phyloP scores from a whole-genome alignment of 2,797 vertebrate genomes.

The Melanotaenia trifasciata region DNA sequence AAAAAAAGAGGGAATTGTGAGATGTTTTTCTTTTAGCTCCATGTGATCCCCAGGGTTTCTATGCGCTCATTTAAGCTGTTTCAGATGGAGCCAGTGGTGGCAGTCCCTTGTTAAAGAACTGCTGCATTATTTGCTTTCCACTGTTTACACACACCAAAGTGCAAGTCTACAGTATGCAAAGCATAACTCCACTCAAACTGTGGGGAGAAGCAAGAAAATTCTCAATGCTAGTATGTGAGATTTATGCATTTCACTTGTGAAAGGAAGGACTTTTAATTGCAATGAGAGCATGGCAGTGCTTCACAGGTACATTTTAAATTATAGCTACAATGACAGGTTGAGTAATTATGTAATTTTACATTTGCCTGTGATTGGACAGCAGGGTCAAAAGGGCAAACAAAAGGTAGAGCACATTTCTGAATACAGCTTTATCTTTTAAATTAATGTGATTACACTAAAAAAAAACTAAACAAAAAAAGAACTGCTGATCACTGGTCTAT shows the following conservation, averaged over 20 bases:
- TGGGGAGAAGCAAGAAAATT: conserved; percentile 28
- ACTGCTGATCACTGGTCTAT: neutral
- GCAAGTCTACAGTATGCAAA: conserved; percentile 14
- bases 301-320: neutral
- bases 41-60: conserved; percentile 41
- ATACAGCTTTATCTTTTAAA: conserved; percentile 48
- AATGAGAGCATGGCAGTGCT: conserved; percentile 7
- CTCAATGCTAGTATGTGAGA: conserved; percentile 1
- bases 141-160: conserved; percentile 33
- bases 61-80: conserved; percentile 38
- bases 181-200: conserved; percentile 10
- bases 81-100: conserved; percentile 35
- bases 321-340: conserved; percentile 21
- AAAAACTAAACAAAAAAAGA: neutral
- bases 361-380: conserved; percentile 29
- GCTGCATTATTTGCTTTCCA: conserved; percentile 25
- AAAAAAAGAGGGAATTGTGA: conserved; percentile 8
- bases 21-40: conserved; percentile 42
- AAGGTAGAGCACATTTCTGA: conserved; percentile 19
- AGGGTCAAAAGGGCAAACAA: conserved; percentile 35
- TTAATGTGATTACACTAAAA: conserved; percentile 48
- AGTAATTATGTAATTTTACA: conserved; percentile 35
- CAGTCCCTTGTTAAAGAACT: conserved; percentile 42
- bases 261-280: conserved; percentile 7
- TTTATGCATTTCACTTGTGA: conserved; percentile 26